phyloP scores from a whole-genome alignment of 1,140 invertebrate genomes.

The Aculops lycopersici region DNA sequence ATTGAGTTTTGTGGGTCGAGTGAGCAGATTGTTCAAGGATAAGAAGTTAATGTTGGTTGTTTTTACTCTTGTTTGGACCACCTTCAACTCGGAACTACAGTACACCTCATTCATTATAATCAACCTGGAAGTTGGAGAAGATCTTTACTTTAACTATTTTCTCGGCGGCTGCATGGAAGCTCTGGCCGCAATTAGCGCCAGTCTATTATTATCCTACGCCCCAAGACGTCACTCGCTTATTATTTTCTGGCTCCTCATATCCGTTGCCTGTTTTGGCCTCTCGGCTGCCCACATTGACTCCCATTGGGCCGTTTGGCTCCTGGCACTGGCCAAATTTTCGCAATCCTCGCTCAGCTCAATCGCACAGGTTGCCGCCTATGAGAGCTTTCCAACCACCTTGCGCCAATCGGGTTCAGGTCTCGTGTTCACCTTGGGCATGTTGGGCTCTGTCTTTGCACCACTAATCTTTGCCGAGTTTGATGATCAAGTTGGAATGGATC shows the following conservation, averaged over 20 bases:
- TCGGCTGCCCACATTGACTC: neutral
- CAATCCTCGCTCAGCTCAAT: neutral
- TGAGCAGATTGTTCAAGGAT: too few species aligned
- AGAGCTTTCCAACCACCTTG: neutral
- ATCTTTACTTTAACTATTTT: neutral
- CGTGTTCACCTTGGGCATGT: neutral
- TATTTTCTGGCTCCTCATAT: neutral
- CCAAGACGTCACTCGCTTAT: neutral
- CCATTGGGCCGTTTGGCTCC: neutral
- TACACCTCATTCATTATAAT: neutral
- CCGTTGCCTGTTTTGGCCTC: neutral
- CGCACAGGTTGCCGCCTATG: neutral
- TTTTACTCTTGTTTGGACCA: neutral
- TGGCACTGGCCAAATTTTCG: neutral
- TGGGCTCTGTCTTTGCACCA: neutral
- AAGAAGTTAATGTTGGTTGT: too few species aligned
- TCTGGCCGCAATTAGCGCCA: neutral
- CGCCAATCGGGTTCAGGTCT: neutral
- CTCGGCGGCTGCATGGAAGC: neutral
- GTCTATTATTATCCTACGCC: neutral
- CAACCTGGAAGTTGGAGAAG: neutral
- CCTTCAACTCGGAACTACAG: neutral
- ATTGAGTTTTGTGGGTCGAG: too few species aligned
- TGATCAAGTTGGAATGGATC: neutral
- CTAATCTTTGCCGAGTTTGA: neutral